phyloP scores from a whole-genome alignment of 2,113 vertebrate species.

The Lonchura striata region DNA sequence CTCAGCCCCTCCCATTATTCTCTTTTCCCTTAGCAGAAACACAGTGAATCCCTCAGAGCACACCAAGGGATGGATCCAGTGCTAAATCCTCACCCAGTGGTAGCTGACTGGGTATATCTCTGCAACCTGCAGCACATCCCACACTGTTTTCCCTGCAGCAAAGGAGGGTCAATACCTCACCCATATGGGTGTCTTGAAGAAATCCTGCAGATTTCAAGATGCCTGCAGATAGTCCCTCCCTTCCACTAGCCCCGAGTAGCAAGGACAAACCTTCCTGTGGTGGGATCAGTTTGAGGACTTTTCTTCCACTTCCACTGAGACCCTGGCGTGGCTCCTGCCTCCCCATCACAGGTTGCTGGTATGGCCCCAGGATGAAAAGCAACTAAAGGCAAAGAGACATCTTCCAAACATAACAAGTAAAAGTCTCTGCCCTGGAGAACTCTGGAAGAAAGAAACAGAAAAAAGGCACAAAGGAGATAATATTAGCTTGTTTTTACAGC shows the following conservation, averaged over 20 bases:
- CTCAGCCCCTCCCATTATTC: neutral
- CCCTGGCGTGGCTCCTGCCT: neutral
- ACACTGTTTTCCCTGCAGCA: neutral
- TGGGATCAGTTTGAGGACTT: neutral
- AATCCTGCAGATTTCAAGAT: neutral
- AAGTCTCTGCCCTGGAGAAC: neutral
- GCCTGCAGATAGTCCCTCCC: neutral
- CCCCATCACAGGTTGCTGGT: neutral
- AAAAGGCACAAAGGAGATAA: neutral
- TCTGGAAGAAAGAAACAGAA: neutral
- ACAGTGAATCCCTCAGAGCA: neutral
- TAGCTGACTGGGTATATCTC: neutral
- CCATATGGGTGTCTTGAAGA: neutral
- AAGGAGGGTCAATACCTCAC: neutral
- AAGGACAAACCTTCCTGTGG: neutral
- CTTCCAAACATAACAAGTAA: neutral
- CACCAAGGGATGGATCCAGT: neutral
- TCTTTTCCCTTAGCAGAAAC: neutral
- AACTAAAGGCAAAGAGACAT: neutral
- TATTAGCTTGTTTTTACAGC: neutral
- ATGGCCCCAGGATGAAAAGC: neutral
- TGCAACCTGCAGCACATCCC: neutral
- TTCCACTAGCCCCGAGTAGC: neutral
- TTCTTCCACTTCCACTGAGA: neutral
- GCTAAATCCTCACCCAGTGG: accelerated